A percentile compares a stretch with the other conserved stretches of the same genome.
These are phyloP conservation scores for Tragelaphus imberbis DNA, from an alignment of 2,113 vertebrate genomes.

Conservation along the genomic window DNA sequence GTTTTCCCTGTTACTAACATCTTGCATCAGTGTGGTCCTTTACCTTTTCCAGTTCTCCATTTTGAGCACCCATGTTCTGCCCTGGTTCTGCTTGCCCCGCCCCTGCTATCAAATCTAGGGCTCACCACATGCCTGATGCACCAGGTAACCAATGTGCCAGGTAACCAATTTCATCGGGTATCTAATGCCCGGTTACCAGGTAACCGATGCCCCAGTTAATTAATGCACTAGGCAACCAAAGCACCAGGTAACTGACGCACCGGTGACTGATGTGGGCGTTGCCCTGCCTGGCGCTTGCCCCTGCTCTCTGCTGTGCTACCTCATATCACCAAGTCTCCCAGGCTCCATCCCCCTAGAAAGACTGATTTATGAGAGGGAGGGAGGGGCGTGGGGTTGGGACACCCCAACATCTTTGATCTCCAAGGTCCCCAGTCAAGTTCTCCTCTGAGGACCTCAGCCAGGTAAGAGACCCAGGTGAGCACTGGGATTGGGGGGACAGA, in stretches of 20 bases:
- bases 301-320: neutral
- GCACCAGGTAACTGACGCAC: neutral
- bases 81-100: neutral
- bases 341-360: neutral
- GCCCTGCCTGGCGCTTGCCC: neutral
- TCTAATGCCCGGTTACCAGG: neutral
- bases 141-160: neutral
- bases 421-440: neutral
- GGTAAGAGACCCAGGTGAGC: neutral
- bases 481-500: neutral
- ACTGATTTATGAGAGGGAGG: neutral
- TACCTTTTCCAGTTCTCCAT: neutral
- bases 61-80: neutral
- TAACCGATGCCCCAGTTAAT: too few species aligned
- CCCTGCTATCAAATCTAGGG: neutral
- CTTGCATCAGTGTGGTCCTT: neutral
- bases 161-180: too few species aligned
- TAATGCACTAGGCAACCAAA: neutral
- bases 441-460: neutral
- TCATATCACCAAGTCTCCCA: neutral
- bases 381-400: neutral
- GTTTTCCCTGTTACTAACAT: neutral
- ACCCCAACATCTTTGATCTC: neutral
- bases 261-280: accelerated
- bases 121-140: neutral